These are phyloP conservation scores for Ylistrum balloti DNA, from an alignment of 1,140 invertebrate species.

Conservation along the genomic window DNA sequence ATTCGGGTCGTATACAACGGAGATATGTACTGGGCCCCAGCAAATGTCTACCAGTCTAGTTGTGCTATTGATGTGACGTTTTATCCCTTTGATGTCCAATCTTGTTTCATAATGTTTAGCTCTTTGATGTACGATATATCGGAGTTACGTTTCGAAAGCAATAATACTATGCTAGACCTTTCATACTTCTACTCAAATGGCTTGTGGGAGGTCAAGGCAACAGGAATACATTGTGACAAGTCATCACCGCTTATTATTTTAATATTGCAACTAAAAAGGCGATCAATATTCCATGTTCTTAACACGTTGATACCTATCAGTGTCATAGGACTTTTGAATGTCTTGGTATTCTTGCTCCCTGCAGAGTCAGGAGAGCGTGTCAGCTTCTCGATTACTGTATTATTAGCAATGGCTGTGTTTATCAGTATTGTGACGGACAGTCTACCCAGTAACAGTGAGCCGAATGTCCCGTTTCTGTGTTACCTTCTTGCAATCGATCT, in stretches of 20 bases:
- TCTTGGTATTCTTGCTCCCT: conserved; percentile 50
- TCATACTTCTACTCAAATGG: neutral
- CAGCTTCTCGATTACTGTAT: conserved; percentile 43
- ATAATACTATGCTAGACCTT: neutral
- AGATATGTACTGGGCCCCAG: no score
- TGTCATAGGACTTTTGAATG: conserved; percentile 6
- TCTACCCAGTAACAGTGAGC: conserved; percentile 41
- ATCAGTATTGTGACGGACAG: conserved; percentile 47
- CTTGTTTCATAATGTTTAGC: neutral
- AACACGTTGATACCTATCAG: neutral
- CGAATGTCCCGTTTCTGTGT: neutral
- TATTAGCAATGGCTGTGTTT: conserved; percentile 47
- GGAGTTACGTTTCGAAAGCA: neutral
- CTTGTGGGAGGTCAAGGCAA: neutral
- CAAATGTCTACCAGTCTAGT: no score
- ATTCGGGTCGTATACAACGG: neutral
- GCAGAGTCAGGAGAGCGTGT: conserved; percentile 48
- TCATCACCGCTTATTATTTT: no score
- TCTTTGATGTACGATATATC: neutral
- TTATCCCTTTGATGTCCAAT: neutral
- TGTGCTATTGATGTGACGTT: no score
- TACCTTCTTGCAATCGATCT: neutral
- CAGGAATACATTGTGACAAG: neutral
- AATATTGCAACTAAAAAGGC: neutral
- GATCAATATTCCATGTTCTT: conserved; percentile 42